These are phyloP conservation scores for Caenorhabditis inopinata DNA, from an alignment of 1,140 invertebrate genomes.

Conservation along the genomic window DNA sequence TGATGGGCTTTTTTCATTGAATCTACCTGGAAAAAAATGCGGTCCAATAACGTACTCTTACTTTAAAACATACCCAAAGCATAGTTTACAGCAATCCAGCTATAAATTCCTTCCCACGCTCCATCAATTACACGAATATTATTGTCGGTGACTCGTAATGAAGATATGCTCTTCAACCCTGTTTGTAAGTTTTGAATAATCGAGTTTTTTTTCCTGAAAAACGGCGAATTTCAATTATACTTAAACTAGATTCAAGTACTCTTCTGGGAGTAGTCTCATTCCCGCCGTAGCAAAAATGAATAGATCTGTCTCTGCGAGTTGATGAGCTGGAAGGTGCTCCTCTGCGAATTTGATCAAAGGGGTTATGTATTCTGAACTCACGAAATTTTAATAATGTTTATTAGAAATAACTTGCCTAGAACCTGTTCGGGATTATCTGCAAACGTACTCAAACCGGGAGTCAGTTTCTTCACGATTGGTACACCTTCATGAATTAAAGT, in stretches of 20 bases:
- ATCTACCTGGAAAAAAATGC: not conserved
- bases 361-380: slow-evolving; percentile 62
- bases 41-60: too few species aligned
- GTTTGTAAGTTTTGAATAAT: slow-evolving; percentile 68
- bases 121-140: slow-evolving; percentile 71
- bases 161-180: slow-evolving; percentile 68
- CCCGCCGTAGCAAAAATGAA: slow-evolving; percentile 72
- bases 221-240: not conserved
- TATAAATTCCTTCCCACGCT: slow-evolving; percentile 71
- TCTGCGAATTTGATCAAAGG: slow-evolving; percentile 68
- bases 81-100: slow-evolving; percentile 72
- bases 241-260: slow-evolving; percentile 41
- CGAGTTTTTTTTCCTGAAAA: slow-evolving; percentile 67
- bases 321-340: slow-evolving; percentile 68
- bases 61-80: slow-evolving; percentile 68
- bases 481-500: slow-evolving; percentile 67
- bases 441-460: slow-evolving; percentile 69
- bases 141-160: slow-evolving; percentile 68
- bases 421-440: slow-evolving; percentile 67
- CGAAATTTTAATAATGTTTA: too few species aligned
- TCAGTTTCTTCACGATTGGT: slow-evolving; percentile 69
- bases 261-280: slow-evolving; percentile 68
- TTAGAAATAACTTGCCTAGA: slow-evolving; percentile 61
- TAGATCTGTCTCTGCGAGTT: slow-evolving; percentile 69
- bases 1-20: not conserved